Evolutionary conservation across 2,888 invertebrate species (phyloP).

Genomic region (Tholera decimalis): DNA sequence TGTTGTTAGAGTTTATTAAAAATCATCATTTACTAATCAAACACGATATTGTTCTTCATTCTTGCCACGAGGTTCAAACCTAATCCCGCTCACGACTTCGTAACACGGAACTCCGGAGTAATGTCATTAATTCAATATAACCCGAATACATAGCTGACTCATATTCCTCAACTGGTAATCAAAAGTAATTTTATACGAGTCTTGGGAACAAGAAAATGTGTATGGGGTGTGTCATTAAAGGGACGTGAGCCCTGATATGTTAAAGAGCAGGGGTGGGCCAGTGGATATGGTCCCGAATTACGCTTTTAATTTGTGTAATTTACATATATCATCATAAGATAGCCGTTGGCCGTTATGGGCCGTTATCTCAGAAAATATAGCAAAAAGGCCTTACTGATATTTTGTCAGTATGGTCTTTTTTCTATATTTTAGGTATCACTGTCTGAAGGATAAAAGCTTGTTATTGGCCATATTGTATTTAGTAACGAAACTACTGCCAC

Average conservation of each 20-base stretch:
- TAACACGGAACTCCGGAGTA: constrained; percentile 47
- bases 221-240: constrained; percentile 7
- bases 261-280: background rate
- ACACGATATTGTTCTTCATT: constrained; percentile 40
- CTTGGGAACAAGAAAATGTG: constrained; percentile 30
- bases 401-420: too few species aligned
- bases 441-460: too few species aligned
- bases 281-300: background rate
- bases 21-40: too few species aligned
- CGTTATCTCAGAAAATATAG: too few species aligned
- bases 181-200: constrained; percentile 45
- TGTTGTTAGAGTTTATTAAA: too few species aligned
- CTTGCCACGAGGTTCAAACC: constrained; percentile 28
- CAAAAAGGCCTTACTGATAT: too few species aligned
- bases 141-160: constrained; percentile 38
- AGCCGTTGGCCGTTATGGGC: too few species aligned
- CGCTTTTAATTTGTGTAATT: background rate
- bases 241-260: background rate
- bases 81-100: constrained; percentile 51
- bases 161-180: constrained; percentile 37
- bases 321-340: too few species aligned
- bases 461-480: too few species aligned
- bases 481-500: too few species aligned
- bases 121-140: constrained; percentile 60
- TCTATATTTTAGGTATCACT: too few species aligned